Evolutionary conservation across 2,113 vertebrate species (phyloP).

Genomic region (Rhodinocichla rosea): DNA sequence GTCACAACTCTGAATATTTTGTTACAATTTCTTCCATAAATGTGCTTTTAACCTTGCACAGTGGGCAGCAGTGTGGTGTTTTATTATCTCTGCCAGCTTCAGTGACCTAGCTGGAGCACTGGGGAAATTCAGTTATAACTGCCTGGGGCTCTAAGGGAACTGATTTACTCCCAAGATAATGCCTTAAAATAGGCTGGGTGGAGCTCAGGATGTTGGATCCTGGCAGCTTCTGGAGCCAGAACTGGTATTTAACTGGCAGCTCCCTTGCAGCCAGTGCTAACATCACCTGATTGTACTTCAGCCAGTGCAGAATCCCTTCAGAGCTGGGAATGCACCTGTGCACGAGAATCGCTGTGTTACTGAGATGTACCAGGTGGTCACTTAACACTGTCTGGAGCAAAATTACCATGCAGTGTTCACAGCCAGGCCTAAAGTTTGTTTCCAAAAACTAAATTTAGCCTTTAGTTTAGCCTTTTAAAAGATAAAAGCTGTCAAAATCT

Average conservation of each 20-base stretch:
- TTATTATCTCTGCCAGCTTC: background rate
- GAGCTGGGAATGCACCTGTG: background rate
- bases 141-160: background rate
- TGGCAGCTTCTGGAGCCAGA: background rate
- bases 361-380: fast-evolving
- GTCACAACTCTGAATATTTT: background rate
- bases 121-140: background rate
- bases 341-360: background rate
- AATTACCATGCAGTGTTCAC: background rate
- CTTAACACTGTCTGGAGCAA: background rate
- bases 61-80: background rate
- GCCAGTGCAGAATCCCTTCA: background rate
- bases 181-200: background rate
- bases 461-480: background rate
- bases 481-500: background rate
- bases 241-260: background rate
- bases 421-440: background rate
- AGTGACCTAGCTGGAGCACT: background rate
- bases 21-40: background rate
- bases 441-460: background rate
- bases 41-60: background rate
- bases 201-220: background rate
- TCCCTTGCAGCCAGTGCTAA: background rate
- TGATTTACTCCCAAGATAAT: background rate
- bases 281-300: background rate